Conservation (phyloP, 2,888 invertebrate genomes). For the Tuta absoluta region DNA sequence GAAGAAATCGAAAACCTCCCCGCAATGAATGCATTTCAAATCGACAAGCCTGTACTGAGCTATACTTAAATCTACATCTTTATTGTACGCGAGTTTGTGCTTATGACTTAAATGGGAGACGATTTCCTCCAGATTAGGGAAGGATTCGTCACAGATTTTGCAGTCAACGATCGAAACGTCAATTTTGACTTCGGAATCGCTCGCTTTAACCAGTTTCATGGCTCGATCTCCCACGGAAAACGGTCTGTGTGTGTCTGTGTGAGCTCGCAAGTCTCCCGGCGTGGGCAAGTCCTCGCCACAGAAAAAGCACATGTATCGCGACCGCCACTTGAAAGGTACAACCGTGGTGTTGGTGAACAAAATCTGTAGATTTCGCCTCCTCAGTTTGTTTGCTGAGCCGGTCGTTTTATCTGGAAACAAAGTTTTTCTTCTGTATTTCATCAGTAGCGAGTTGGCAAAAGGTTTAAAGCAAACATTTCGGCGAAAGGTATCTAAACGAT, state of each 20-base stretch:
- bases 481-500: neutral
- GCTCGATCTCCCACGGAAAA: slow-evolving; percentile 55
- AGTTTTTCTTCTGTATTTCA: slow-evolving; percentile 45
- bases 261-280: slow-evolving; percentile 50
- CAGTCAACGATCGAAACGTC: slow-evolving; percentile 64
- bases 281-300: slow-evolving; percentile 56
- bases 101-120: slow-evolving; percentile 53
- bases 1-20: slow-evolving; percentile 50
- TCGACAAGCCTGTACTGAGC: slow-evolving; percentile 56
- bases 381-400: slow-evolving; percentile 44
- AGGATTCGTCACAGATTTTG: slow-evolving; percentile 50
- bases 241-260: slow-evolving; percentile 57
- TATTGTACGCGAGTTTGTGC: slow-evolving; percentile 55
- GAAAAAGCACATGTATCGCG: slow-evolving; percentile 68
- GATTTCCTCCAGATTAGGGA: slow-evolving; percentile 45
- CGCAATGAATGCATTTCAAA: slow-evolving; percentile 59
- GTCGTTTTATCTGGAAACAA: slow-evolving; percentile 70
- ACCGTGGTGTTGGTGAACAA: slow-evolving; percentile 70
- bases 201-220: slow-evolving; percentile 54
- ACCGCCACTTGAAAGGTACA: slow-evolving; percentile 70
- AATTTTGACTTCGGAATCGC: slow-evolving; percentile 63
- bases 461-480: neutral
- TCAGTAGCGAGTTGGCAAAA: neutral
- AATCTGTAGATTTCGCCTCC: slow-evolving; percentile 58
- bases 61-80: slow-evolving; percentile 48